These are phyloP conservation scores for Limnephilus rhombicus DNA, from an alignment of 2,888 invertebrate species.

Conservation along the genomic window DNA sequence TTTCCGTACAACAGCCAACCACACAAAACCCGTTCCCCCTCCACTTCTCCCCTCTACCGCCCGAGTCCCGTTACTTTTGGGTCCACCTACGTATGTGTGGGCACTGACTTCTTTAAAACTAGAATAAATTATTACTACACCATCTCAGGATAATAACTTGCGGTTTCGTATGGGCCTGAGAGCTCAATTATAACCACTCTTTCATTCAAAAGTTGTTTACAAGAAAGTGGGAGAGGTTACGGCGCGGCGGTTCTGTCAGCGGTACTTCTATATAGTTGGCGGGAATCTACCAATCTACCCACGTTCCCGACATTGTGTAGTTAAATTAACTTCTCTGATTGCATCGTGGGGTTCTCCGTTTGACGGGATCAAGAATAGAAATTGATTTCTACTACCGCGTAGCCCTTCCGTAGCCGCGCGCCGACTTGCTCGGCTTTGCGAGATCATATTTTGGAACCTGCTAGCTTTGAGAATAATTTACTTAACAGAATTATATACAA, in stretches of 20 bases:
- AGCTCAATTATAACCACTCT: neutral
- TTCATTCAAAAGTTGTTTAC: too few relatives aligned
- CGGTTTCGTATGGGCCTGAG: neutral
- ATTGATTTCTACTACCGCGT: neutral
- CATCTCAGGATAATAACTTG: neutral
- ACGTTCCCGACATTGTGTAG: neutral
- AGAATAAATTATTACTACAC: neutral
- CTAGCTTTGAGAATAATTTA: neutral
- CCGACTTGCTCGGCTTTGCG: neutral
- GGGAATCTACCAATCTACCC: neutral
- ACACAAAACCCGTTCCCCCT: too few relatives aligned
- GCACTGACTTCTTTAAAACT: too few relatives aligned
- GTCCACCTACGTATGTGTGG: neutral
- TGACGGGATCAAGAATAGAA: neutral
- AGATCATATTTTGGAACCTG: neutral
- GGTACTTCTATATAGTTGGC: neutral
- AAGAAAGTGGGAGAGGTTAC: too few relatives aligned
- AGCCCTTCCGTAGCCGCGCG: neutral
- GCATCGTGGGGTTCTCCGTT: slow-evolving; percentile 4
- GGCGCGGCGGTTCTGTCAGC: neutral
- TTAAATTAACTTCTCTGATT: slow-evolving; percentile 20
- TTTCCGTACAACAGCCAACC: too few relatives aligned
- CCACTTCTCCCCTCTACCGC: too few relatives aligned
- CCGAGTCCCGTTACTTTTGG: too few relatives aligned
- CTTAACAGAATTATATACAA: too few relatives aligned